Evolutionary conservation across 2,113 vertebrate species (phyloP).

Genomic region (Toxotes chatareus): DNA sequence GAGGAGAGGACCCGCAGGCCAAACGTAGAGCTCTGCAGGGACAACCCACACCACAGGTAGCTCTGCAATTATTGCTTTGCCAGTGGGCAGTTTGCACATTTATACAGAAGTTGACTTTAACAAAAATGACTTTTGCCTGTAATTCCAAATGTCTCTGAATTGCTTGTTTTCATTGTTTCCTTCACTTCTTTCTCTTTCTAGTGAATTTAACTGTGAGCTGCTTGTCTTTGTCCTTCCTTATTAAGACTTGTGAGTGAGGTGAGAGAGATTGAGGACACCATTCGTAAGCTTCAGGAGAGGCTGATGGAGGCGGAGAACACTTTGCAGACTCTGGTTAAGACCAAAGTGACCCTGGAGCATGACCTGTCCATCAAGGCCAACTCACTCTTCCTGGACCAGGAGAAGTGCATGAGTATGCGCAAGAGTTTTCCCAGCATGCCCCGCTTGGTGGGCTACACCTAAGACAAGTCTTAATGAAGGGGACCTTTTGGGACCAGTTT

Average conservation of each 20-base stretch:
- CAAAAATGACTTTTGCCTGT: too few species aligned
- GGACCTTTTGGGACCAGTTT: neutral
- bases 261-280: slow-evolving; percentile 89
- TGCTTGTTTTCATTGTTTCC: neutral
- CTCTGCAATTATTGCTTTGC: neutral
- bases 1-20: slow-evolving; percentile 91
- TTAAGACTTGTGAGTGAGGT: slow-evolving; percentile 91
- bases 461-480: slow-evolving; percentile 19
- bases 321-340: slow-evolving; percentile 88
- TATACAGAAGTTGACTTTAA: neutral
- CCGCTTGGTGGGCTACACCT: slow-evolving; percentile 89
- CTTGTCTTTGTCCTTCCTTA: neutral
- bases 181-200: neutral
- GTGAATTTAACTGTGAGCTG: neutral
- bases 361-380: slow-evolving; percentile 93
- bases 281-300: slow-evolving; percentile 88
- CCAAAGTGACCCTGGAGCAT: slow-evolving; percentile 90
- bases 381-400: slow-evolving; percentile 94
- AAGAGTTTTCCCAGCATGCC: slow-evolving; percentile 91
- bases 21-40: slow-evolving; percentile 92
- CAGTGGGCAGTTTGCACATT: neutral
- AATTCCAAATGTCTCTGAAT: too few species aligned
- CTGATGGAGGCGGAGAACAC: slow-evolving; percentile 89
- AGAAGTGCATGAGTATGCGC: slow-evolving; percentile 95
- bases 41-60: slow-evolving; percentile 89